Evolutionary conservation across 2,888 invertebrate genomes (phyloP).

Genomic region (Ophioninae sp.): DNA sequence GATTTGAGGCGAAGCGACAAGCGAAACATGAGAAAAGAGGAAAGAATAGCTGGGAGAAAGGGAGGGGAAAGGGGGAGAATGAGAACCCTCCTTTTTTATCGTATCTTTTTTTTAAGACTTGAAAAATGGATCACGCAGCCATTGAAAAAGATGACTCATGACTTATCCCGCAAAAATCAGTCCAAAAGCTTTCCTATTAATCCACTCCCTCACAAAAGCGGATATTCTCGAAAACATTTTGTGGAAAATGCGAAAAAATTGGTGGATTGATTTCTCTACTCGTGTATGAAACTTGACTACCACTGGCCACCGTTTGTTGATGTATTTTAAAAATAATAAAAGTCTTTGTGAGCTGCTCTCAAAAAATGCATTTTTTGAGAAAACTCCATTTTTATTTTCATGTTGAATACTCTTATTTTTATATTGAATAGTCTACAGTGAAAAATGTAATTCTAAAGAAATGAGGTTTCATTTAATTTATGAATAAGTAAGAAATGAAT

Average conservation of each 20-base stretch:
- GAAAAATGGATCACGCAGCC: background rate
- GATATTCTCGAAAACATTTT: background rate
- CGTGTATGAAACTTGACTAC: background rate
- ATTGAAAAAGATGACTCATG: background rate
- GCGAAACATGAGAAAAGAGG: background rate
- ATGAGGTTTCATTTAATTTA: too few relatives aligned
- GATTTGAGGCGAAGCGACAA: background rate
- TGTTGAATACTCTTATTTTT: too few relatives aligned
- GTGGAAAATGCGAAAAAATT: background rate
- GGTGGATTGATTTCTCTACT: background rate
- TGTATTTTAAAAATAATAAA: background rate
- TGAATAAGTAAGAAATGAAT: too few relatives aligned
- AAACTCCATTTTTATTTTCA: too few relatives aligned
- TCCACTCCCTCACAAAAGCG: background rate
- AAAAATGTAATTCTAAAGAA: too few relatives aligned
- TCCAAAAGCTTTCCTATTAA: background rate
- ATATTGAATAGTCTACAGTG: too few relatives aligned
- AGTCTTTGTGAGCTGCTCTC: background rate
- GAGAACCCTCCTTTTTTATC: background rate
- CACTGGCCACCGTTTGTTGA: too few relatives aligned
- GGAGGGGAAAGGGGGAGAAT: too few relatives aligned
- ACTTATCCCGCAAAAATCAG: background rate
- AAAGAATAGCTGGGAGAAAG: background rate
- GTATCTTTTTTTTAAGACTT: background rate
- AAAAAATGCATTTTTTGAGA: background rate